phyloP scores from a whole-genome alignment of 2,113 vertebrate species.

The Shinisaurus crocodilurus region DNA sequence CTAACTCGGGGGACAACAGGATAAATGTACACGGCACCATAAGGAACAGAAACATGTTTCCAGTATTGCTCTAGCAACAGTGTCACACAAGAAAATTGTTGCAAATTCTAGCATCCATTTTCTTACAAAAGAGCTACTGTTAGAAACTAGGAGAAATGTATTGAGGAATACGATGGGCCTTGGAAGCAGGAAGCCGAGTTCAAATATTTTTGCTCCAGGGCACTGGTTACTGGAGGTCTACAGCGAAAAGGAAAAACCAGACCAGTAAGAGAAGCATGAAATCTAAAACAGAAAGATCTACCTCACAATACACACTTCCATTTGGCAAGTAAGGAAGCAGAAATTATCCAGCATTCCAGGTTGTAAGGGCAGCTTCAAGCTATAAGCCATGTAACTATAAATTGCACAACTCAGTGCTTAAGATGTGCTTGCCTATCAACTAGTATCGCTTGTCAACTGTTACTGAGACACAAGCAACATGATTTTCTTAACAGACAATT shows the following conservation, averaged over 20 bases:
- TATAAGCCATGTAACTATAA: neutral
- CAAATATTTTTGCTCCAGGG: fast-evolving
- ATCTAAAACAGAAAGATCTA: neutral
- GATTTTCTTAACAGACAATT: constrained; percentile 7
- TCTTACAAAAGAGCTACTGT: neutral
- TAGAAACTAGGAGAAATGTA: neutral
- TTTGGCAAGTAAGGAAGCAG: neutral
- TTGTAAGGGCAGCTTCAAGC: neutral
- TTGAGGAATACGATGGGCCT: fast-evolving
- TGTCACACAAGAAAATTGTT: too few species aligned
- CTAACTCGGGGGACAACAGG: neutral
- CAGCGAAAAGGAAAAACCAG: neutral
- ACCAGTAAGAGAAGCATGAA: neutral
- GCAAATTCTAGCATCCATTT: neutral
- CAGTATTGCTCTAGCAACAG: neutral
- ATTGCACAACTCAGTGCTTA: constrained; percentile 19
- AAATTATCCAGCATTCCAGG: neutral
- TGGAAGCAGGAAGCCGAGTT: neutral
- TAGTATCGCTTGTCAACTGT: constrained; percentile 9
- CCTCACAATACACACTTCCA: neutral
- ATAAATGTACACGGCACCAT: neutral
- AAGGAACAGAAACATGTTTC: neutral
- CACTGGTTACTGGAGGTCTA: neutral
- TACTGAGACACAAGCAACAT: constrained; percentile 23
- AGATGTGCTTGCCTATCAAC: constrained; percentile 28